Conservation (phyloP, 2,888 invertebrate genomes). For the Heteropelma amictum region DNA sequence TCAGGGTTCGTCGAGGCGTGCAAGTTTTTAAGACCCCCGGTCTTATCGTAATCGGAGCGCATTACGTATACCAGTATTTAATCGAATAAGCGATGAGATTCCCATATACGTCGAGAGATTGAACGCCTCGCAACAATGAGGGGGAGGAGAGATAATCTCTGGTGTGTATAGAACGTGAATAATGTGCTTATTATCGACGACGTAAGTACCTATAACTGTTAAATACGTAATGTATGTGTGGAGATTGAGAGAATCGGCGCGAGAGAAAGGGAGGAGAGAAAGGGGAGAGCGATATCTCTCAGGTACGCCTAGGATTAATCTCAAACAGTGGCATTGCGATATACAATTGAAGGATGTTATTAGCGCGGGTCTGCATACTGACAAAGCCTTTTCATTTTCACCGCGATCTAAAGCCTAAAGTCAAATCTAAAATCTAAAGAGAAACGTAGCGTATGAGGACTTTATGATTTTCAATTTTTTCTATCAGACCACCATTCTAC, state of each 20-base stretch:
- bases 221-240: constrained; percentile 13
- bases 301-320: constrained; percentile 20
- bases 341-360: no score
- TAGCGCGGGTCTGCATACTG: no score
- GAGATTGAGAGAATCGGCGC: constrained; percentile 2
- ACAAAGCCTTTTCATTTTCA: no score
- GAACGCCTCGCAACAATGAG: neutral
- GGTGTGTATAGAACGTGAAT: constrained; percentile 28
- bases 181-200: constrained; percentile 41
- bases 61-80: constrained; percentile 31
- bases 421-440: no score
- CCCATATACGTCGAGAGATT: neutral
- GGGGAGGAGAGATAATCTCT: constrained; percentile 29
- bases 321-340: no score
- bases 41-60: constrained; percentile 18
- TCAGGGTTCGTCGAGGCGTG: constrained; percentile 14
- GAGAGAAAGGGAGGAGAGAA: neutral
- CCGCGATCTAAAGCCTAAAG: no score
- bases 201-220: constrained; percentile 13
- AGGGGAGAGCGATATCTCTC: neutral
- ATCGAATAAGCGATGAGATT: constrained; percentile 51
- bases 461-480: no score
- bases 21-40: constrained; percentile 29
- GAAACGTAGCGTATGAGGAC: no score
- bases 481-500: no score